phyloP scores from a whole-genome alignment of 2,113 vertebrate genomes.

The Eleginops maclovinus region DNA sequence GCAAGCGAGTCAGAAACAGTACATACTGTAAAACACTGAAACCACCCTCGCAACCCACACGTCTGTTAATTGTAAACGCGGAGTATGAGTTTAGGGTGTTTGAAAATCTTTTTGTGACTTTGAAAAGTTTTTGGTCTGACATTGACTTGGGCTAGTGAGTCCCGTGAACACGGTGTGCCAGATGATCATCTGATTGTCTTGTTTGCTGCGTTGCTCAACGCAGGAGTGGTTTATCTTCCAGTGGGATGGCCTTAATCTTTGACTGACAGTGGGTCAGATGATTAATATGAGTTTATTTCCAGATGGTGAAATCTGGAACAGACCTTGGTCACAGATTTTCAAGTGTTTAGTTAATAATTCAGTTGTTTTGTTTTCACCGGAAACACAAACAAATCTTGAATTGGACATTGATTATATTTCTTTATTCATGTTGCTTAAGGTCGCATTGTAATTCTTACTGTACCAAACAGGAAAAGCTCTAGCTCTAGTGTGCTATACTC shows the following conservation, averaged over 20 bases:
- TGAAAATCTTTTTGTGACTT: constrained; percentile 44
- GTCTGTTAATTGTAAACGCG: neutral
- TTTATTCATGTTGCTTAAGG: neutral
- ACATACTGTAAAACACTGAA: neutral
- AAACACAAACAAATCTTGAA: neutral
- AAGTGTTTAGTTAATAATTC: neutral
- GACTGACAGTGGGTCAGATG: constrained; percentile 25
- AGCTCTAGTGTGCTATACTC: constrained; percentile 24
- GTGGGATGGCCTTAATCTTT: constrained; percentile 38
- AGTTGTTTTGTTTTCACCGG: neutral
- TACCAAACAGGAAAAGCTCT: constrained; percentile 62
- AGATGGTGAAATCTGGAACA: neutral
- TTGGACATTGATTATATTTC: neutral
- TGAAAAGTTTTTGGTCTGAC: constrained; percentile 69
- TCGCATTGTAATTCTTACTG: neutral
- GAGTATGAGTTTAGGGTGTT: neutral
- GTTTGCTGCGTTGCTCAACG: constrained; percentile 43
- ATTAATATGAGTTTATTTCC: neutral
- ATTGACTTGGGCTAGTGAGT: constrained; percentile 43
- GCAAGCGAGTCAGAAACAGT: constrained; percentile 1
- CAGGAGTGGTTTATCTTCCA: constrained; percentile 51
- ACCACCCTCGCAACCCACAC: neutral
- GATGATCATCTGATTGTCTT: constrained; percentile 46
- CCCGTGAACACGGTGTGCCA: constrained; percentile 30
- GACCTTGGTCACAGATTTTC: neutral